Evolutionary conservation across 2,113 vertebrate species (phyloP), one percentile per base, ranked within the genome.

Genomic region (Oophaga pumilio): DNA sequence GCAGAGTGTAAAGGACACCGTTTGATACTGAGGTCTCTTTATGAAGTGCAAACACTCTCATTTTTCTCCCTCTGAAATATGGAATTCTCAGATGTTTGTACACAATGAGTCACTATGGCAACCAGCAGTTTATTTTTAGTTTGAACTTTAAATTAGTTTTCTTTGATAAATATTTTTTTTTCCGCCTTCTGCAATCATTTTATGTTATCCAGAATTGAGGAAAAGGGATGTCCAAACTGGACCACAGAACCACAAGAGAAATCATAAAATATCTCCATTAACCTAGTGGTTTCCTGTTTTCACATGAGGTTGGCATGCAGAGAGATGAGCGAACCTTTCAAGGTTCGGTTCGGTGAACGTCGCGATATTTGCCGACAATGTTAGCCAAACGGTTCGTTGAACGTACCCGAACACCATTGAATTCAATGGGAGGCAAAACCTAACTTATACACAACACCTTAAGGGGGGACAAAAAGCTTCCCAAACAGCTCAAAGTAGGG

Each of bases 81-180:
- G 43, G 17, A 17, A 68, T 53, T 83, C 62, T 83, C 69, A 68
- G 81, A 83, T 69, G 81, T 83, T 83, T 68, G 81, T 83, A 83
- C 81, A 83, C 81, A 83, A 83, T 68, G 20, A 69, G 49, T 83
- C 49, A 53, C 81, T 83, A 83, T 83, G 62, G 81, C 43, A 83
- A 83, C 81, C 15, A 5, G 81, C 62, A 13, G 62, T 68, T 83
- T 83, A 83, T 83, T 83, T 64, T 53, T 50, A 69, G 81, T 68
- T 69, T 53, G 49, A 83, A 69, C 62, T 83, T 83, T 49, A 68
- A 82, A 82, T 82, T 50, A 82, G 53, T 82, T 69, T 60, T 80
- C 57, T 80, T 69, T 83, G 43, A 82, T 82, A 82, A 50, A 82
- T 66, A 82, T 13, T 15, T 73, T 74, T n/a, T 64, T 74, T 73